phyloP scores from a whole-genome alignment of 2,113 vertebrate species.

The Felis catus region F.catus_Fca126_mat1.0 CM031413.1:134849501-134850000 shows the following conservation, averaged over 20 bases:
- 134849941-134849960: constrained; percentile 6
- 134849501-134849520: background rate
- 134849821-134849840: background rate
- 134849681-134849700: background rate
- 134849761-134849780: background rate
- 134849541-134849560: background rate
- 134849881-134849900: background rate
- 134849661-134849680: background rate
- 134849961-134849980: background rate
- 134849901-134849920: background rate
- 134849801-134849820: background rate
- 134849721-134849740: background rate
- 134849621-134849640: background rate
- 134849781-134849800: background rate
- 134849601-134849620: constrained; percentile 4
- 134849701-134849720: background rate
- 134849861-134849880: background rate
- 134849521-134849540: background rate
- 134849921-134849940: constrained; percentile 17
- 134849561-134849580: constrained; percentile 16
- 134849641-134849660: background rate
- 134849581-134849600: background rate
- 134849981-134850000: background rate
- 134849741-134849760: background rate
- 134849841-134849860: background rate